Conservation (phyloP, 23 tunicate genomes). For the Ciona savignyi region DNA sequence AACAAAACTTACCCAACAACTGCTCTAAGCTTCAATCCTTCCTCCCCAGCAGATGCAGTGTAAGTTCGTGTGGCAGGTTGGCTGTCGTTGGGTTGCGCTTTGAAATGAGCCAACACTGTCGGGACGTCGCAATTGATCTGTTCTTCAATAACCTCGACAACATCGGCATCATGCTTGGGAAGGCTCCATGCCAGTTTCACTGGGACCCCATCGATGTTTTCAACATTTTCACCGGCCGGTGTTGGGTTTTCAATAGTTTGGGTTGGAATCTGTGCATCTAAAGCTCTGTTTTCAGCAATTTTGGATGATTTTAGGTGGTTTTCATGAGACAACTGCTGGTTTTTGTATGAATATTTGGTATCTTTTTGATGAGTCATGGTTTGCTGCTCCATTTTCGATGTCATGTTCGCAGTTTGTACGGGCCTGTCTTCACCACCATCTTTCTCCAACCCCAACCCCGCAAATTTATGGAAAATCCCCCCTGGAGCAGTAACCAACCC, state of each 20-base stretch:
- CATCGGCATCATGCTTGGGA: background rate
- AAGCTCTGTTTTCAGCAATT: background rate
- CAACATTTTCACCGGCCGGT: background rate
- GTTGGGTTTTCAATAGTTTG: background rate
- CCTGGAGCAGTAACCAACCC: background rate
- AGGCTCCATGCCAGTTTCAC: constrained; percentile 36
- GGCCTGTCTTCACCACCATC: background rate
- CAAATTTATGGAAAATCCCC: background rate
- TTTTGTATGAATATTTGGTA: background rate
- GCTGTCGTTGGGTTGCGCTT: constrained; percentile 4
- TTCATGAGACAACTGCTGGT: background rate
- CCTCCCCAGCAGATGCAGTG: constrained; percentile 59
- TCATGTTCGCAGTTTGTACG: background rate
- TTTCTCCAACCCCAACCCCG: background rate
- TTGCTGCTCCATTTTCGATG: background rate
- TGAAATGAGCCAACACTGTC: constrained; percentile 50
- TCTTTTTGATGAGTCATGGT: background rate
- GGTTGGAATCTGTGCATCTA: background rate
- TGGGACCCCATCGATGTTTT: constrained; percentile 17
- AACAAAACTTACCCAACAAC: constrained; percentile 64
- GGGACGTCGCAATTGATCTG: constrained; percentile 6
- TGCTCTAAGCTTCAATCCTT: constrained; percentile 38
- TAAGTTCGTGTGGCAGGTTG: constrained; percentile 36
- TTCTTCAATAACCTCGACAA: background rate
- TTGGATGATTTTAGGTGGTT: background rate